A percentile compares a stretch with the other conserved stretches of the same genome.
Evolutionary conservation across 2,888 invertebrate genomes (phyloP).

Genomic region (Mimachlamys varia): DNA sequence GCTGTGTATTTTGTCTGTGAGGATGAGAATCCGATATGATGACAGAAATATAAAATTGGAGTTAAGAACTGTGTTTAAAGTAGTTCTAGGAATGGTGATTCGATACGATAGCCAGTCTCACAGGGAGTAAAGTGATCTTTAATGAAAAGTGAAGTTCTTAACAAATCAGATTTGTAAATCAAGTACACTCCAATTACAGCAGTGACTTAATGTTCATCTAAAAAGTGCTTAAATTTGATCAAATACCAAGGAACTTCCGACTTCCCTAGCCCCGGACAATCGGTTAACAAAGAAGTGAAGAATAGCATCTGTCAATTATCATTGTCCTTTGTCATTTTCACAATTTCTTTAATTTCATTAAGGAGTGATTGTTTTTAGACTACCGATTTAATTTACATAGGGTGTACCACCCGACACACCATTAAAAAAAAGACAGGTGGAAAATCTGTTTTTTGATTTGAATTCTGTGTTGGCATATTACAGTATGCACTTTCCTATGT

Average conservation of each 20-base stretch:
- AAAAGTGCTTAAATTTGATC: not conserved
- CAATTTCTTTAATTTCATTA: not conserved
- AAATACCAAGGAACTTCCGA: not conserved
- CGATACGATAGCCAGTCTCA: not conserved
- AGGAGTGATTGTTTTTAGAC: not conserved
- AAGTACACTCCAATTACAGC: not conserved
- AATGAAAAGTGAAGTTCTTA: not conserved
- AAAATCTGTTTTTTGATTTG: not conserved
- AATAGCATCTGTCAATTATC: not conserved
- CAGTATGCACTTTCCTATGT: no score
- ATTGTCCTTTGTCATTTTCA: not conserved
- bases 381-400: not conserved
- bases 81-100: not conserved
- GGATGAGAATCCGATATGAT: not conserved
- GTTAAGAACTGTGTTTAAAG: not conserved
- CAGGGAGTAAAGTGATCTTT: not conserved
- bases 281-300: not conserved
- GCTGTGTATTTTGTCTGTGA: not conserved
- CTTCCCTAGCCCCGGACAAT: not conserved
- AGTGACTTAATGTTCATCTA: not conserved
- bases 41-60: not conserved
- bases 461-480: no score
- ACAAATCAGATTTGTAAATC: not conserved
- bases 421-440: not conserved
- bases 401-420: not conserved